phyloP scores from a whole-genome alignment of 2,797 vertebrate species.

The Melanogrammus aeglefinus region DNA sequence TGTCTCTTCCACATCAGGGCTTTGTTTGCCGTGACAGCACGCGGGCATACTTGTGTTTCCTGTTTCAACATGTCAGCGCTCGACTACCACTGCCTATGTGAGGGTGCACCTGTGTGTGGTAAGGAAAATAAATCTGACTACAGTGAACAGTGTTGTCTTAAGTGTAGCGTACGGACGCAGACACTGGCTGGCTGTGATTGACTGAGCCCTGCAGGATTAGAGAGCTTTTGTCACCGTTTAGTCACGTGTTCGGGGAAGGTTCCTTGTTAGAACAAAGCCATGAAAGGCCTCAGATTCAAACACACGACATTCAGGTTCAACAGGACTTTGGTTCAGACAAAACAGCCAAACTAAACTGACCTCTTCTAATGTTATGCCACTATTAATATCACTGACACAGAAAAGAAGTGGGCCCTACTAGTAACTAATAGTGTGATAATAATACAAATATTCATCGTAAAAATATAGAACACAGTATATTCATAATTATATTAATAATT shows the following conservation, averaged over 20 bases:
- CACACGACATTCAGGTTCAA: too few relatives aligned
- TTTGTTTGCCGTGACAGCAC: slow-evolving; percentile 34
- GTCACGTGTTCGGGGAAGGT: slow-evolving; percentile 15
- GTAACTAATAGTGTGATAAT: background rate
- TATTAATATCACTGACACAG: background rate
- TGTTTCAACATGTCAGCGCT: slow-evolving; percentile 55
- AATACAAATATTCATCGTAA: too few relatives aligned
- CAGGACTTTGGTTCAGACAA: too few relatives aligned
- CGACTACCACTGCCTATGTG: slow-evolving; percentile 15
- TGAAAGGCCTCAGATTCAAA: background rate
- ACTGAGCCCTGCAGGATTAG: slow-evolving; percentile 39
- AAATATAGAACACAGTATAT: too few relatives aligned
- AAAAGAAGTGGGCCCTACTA: background rate
- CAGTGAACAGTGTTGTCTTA: slow-evolving; percentile 45
- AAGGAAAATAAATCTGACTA: slow-evolving; percentile 32
- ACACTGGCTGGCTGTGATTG: slow-evolving; percentile 40
- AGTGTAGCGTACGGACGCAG: slow-evolving; percentile 43
- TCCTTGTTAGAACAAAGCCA: too few relatives aligned
- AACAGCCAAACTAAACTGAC: too few relatives aligned
- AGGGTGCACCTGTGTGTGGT: slow-evolving; percentile 37
- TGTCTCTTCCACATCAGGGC: slow-evolving; percentile 25
- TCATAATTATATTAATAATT: too few relatives aligned
- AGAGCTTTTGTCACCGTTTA: slow-evolving; percentile 26
- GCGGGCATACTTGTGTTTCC: slow-evolving; percentile 55
- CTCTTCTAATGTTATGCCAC: too few relatives aligned